Evolutionary conservation across 2,888 invertebrate genomes (phyloP).

Genomic region (Dicyrtoma fusca): DNA sequence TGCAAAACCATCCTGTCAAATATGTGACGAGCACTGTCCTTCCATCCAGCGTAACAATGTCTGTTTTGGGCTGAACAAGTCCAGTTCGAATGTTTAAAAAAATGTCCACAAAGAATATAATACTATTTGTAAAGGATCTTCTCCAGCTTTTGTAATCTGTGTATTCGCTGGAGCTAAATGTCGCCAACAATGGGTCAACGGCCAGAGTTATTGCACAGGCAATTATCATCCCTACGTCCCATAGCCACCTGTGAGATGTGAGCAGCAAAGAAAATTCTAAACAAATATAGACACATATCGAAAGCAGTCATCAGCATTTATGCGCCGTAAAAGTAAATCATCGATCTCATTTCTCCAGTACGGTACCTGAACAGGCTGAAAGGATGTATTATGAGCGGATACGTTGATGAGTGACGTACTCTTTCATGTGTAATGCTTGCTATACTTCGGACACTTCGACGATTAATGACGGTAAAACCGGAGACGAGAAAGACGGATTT

Average conservation of each 20-base stretch:
- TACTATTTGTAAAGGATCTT: not conserved
- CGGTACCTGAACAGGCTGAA: slow-evolving; percentile 29
- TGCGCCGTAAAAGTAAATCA: too few relatives aligned
- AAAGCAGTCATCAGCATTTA: too few relatives aligned
- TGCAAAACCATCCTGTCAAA: slow-evolving; percentile 29
- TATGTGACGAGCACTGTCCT: slow-evolving; percentile 13
- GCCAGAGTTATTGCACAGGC: not conserved
- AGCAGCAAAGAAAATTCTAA: too few relatives aligned
- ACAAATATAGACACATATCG: too few relatives aligned
- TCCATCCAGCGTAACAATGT: slow-evolving; percentile 27
- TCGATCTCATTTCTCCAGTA: too few relatives aligned
- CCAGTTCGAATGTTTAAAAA: slow-evolving; percentile 37
- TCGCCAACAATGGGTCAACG: not conserved
- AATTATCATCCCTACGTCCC: slow-evolving; percentile 16
- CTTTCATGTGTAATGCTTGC: slow-evolving; percentile 24
- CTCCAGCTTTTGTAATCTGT: not conserved
- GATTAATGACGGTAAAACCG: slow-evolving; percentile 24
- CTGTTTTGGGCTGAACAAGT: slow-evolving; percentile 12
- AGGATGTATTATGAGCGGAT: slow-evolving; percentile 36
- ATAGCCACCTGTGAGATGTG: slow-evolving; percentile 18
- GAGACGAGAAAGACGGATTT: slow-evolving; percentile 30
- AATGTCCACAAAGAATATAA: slow-evolving; percentile 31
- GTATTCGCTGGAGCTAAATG: slow-evolving; percentile 18
- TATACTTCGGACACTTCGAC: slow-evolving; percentile 15
- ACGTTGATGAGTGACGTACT: slow-evolving; percentile 18